Percentiles rank a stretch among this genome's conserved stretches.
phyloP scores from a whole-genome alignment of 2,797 vertebrate genomes.

The Acomys russatus region DNA sequence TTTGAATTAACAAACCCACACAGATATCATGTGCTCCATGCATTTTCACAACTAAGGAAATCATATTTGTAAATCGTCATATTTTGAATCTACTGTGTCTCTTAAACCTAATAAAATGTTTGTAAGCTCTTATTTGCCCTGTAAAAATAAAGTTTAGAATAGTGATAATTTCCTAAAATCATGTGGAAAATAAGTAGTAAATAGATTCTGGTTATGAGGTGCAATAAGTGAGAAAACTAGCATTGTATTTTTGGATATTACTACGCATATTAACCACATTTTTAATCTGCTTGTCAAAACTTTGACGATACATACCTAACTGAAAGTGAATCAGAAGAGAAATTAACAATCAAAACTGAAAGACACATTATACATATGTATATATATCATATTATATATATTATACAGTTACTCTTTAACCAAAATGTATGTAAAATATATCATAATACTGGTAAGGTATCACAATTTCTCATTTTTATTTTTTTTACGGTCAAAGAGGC shows the following conservation, averaged over 20 bases:
- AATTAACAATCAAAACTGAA: background rate
- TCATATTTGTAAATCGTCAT: conserved; percentile 21
- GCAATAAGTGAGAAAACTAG: conserved; percentile 45
- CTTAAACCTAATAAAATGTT: conserved; percentile 34
- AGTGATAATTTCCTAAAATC: conserved; percentile 52
- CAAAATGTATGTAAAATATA: background rate
- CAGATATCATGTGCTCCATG: conserved; percentile 22
- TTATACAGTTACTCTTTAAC: conserved; percentile 4
- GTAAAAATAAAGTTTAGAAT: conserved; percentile 61
- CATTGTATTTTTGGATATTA: conserved; percentile 31
- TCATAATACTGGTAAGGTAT: background rate
- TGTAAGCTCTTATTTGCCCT: conserved; percentile 26
- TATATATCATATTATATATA: background rate
- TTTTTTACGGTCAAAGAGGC: background rate
- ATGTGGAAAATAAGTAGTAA: conserved; percentile 41
- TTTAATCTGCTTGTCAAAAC: conserved; percentile 61
- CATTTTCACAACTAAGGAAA: conserved; percentile 7
- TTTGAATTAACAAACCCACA: conserved; percentile 52
- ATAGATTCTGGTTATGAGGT: conserved; percentile 55
- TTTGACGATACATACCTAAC: background rate
- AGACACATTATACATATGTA: background rate
- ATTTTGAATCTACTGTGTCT: conserved; percentile 29
- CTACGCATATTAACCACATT: conserved; percentile 35
- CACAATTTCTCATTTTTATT: background rate
- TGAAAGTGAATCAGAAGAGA: conserved; percentile 33